phyloP scores from a whole-genome alignment of 1,140 invertebrate species.

The Carcinoscorpius rotundicauda region DNA sequence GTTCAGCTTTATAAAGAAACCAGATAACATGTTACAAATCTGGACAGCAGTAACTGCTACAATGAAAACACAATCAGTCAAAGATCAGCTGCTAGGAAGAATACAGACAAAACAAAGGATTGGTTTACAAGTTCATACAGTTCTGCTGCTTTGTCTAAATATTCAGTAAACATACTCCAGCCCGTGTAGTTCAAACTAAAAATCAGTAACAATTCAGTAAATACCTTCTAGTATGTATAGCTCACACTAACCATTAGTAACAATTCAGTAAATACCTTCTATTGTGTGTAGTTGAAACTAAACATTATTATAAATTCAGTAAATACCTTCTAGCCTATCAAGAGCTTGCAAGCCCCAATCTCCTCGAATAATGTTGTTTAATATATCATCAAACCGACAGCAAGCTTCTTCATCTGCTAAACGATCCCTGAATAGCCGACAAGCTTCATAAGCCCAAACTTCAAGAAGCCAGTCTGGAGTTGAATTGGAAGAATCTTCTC shows the following conservation, averaged over 20 bases:
- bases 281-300: conserved; percentile 19
- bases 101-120: no score
- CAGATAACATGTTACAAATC: no score
- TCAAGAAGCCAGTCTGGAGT: conserved; percentile 33
- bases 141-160: no score
- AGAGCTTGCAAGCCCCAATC: conserved; percentile 39
- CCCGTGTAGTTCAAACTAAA: no score
- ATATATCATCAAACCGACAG: conserved; percentile 50
- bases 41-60: no score
- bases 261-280: conserved; percentile 25
- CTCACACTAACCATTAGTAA: background rate
- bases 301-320: background rate
- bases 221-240: no score
- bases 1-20: no score
- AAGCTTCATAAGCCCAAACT: conserved; percentile 59
- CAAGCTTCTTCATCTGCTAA: conserved; percentile 53
- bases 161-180: no score
- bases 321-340: conserved; percentile 32
- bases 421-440: conserved; percentile 61
- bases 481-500: conserved; percentile 11
- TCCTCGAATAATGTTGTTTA: conserved; percentile 38
- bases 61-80: no score
- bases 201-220: no score
- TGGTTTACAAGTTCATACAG: no score
- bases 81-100: no score